Conservation (phyloP, 2,888 invertebrate species). For the Adineta ricciae region DNA sequence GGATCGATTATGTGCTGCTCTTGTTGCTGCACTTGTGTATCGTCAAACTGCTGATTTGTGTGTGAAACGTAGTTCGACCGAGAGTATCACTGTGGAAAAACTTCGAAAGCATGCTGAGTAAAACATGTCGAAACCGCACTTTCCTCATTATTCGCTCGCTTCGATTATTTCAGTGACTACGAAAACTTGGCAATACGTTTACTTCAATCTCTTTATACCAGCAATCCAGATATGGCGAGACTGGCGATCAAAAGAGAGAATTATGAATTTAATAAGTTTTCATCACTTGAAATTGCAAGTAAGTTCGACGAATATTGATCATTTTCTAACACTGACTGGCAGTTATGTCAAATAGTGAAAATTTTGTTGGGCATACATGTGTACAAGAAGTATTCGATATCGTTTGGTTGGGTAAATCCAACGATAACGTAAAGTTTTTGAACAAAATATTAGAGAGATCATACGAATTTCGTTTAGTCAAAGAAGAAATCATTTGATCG, state of each 20-base stretch:
- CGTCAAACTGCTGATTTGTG: not conserved
- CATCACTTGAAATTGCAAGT: not conserved
- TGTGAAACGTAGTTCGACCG: not conserved
- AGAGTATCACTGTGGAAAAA: not conserved
- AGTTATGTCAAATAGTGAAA: not conserved
- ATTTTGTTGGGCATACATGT: not conserved
- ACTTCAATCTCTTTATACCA: not conserved
- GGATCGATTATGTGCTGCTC: not conserved
- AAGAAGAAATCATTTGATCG: not conserved
- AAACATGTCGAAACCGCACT: not conserved
- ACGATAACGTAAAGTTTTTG: not conserved
- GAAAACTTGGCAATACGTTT: not conserved
- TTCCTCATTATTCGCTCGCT: too few relatives aligned
- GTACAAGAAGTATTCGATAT: conserved; percentile 1
- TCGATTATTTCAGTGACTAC: not conserved
- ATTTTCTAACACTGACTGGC: too few relatives aligned
- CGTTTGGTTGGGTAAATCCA: not conserved
- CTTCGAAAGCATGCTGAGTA: not conserved
- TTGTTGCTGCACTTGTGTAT: not conserved
- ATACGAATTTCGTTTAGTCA: not conserved
- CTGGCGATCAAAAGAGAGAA: not conserved
- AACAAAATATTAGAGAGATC: not conserved
- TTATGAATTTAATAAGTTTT: not conserved
- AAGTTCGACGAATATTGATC: not conserved
- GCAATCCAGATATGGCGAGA: not conserved